Evolutionary conservation across 2,113 vertebrate species (phyloP).

Genomic region (Monarcha castaneiventris): DNA sequence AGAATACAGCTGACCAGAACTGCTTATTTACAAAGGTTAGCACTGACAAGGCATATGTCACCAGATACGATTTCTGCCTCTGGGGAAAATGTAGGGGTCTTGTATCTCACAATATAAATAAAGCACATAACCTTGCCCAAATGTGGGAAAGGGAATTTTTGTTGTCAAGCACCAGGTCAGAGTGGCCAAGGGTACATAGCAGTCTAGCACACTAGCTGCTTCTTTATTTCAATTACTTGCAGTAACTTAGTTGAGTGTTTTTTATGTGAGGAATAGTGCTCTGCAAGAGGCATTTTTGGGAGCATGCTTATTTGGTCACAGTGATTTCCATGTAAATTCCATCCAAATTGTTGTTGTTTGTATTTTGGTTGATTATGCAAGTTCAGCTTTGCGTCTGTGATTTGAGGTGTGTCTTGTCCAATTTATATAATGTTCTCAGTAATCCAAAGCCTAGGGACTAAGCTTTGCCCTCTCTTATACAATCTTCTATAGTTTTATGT

Average conservation of each 20-base stretch:
- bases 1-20: slow-evolving; percentile 35
- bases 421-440: background rate
- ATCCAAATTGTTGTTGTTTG: background rate
- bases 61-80: slow-evolving; percentile 21
- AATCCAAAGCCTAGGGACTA: background rate
- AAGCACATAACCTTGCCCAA: background rate
- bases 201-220: background rate
- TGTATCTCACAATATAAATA: slow-evolving; percentile 36
- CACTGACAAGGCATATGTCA: slow-evolving; percentile 24
- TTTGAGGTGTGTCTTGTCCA: background rate
- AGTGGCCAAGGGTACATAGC: background rate
- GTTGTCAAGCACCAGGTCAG: background rate
- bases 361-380: background rate
- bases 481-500: background rate
- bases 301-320: background rate
- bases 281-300: background rate
- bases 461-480: background rate
- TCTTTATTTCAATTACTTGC: background rate
- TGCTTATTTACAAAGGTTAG: slow-evolving; percentile 40
- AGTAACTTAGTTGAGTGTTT: background rate
- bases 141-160: background rate
- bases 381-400: background rate
- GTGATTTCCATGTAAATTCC: background rate
- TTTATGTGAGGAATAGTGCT: background rate
- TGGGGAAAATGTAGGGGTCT: background rate